Evolutionary conservation across 1,140 invertebrate genomes (phyloP).

Genomic region (Muscidifurax raptorellus): DNA sequence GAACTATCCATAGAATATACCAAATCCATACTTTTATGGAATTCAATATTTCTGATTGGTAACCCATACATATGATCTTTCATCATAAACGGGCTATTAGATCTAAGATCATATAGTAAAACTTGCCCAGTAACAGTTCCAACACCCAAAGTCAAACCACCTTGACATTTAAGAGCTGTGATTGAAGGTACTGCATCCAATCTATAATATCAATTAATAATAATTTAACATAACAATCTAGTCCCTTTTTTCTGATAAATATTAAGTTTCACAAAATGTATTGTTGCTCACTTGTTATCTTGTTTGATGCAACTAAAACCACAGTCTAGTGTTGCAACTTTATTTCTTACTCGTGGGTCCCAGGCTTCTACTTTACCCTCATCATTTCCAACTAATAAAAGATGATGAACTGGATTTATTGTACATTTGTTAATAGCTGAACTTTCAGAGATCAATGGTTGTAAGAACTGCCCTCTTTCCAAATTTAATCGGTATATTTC

Average conservation of each 20-base stretch:
- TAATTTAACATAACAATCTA: conserved; percentile 41
- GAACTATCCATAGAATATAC: conserved; percentile 95
- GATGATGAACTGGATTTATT: conserved; percentile 92
- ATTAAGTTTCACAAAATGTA: neutral
- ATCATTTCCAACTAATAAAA: conserved; percentile 91
- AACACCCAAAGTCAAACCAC: conserved; percentile 90
- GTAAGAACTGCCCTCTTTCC: conserved; percentile 95
- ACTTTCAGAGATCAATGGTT: conserved; percentile 86
- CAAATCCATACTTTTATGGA: conserved; percentile 87
- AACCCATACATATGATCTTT: conserved; percentile 97
- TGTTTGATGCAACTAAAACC: conserved; percentile 83
- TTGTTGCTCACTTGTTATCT: conserved; percentile 67
- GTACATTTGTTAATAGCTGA: conserved; percentile 89
- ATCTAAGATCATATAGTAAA: conserved; percentile 95
- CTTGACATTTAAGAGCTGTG: conserved; percentile 88
- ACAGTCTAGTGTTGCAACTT: conserved; percentile 90
- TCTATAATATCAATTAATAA: conserved; percentile 69
- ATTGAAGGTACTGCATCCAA: conserved; percentile 84
- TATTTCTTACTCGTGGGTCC: conserved; percentile 89
- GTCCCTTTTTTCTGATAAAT: neutral
- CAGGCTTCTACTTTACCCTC: conserved; percentile 96
- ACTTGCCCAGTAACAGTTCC: conserved; percentile 96
- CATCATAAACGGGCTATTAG: conserved; percentile 89
- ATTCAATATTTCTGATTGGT: conserved; percentile 93
- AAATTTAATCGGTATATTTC: conserved; percentile 97